A percentile compares a stretch with the other conserved stretches of the same genome.
Evolutionary conservation across 2,888 invertebrate species (phyloP).

Genomic region (Hyles lineata): DNA sequence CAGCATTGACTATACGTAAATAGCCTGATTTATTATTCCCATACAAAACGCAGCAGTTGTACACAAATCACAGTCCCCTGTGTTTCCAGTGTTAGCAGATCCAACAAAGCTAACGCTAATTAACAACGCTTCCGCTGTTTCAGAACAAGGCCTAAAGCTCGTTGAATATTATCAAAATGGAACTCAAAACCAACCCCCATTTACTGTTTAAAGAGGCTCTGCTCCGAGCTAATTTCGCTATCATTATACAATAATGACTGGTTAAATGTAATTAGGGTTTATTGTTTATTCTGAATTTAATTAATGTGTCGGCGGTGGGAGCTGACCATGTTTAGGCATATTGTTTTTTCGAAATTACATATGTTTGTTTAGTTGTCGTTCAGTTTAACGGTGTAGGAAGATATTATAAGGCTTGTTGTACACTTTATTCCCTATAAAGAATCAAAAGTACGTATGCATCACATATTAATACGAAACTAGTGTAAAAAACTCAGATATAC

Average conservation of each 20-base stretch:
- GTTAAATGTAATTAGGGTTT: constrained; percentile 8
- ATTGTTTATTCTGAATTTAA: neutral
- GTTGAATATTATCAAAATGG: constrained; percentile 57
- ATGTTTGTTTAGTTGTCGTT: too few relatives aligned
- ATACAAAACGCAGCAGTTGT: constrained; percentile 2
- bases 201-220: constrained; percentile 26
- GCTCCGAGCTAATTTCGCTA: constrained; percentile 2
- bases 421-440: too few relatives aligned
- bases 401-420: too few relatives aligned
- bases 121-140: constrained; percentile 50
- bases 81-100: constrained; percentile 35
- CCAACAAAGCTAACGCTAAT: constrained; percentile 51
- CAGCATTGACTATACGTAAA: too few relatives aligned
- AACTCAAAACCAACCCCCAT: constrained; percentile 33
- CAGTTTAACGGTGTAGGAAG: too few relatives aligned
- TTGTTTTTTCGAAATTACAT: neutral
- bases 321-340: neutral
- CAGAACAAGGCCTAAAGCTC: constrained; percentile 49
- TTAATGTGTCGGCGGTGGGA: neutral
- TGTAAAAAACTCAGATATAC: too few relatives aligned
- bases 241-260: constrained; percentile 2
- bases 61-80: constrained; percentile 25
- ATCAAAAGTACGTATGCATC: too few relatives aligned
- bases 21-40: neutral
- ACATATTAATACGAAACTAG: too few relatives aligned